A percentile compares a stretch with the other conserved stretches of the same genome.
phyloP scores from a whole-genome alignment of 2,113 vertebrate species.

The Myiozetetes cayanensis region DNA sequence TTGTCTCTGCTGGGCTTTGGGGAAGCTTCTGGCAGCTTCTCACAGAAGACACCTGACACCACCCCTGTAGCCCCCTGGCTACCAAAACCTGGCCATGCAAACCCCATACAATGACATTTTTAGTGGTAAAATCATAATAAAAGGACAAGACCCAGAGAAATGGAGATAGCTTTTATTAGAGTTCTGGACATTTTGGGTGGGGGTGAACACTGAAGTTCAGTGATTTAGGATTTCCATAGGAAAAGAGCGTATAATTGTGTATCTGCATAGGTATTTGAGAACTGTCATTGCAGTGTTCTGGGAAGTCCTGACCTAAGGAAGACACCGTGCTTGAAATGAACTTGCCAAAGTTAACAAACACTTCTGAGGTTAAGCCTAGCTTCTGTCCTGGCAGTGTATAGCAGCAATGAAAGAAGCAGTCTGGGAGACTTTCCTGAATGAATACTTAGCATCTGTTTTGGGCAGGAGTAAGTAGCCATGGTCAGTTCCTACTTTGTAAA shows the following conservation, averaged over 20 bases:
- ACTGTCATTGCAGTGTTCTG: neutral
- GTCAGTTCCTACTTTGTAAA: neutral
- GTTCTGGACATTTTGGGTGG: neutral
- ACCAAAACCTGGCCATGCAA: neutral
- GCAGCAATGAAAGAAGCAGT: neutral
- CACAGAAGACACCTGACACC: too few relatives aligned
- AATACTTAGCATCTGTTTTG: neutral
- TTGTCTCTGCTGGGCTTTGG: neutral
- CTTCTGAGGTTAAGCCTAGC: neutral
- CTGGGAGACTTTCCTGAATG: neutral
- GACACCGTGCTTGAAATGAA: neutral
- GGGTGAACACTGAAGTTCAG: neutral
- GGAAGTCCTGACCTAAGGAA: neutral
- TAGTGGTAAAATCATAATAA: neutral
- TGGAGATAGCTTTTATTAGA: neutral
- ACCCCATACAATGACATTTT: neutral
- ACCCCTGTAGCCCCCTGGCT: neutral
- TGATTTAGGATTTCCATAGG: neutral
- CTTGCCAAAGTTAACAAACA: neutral
- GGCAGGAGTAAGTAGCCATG: neutral
- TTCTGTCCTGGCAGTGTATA: neutral
- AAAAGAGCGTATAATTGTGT: neutral
- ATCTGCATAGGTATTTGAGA: neutral
- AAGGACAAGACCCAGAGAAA: neutral
- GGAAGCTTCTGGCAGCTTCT: neutral